Conservation (phyloP, 2,888 invertebrate species). For the Tribolium freemani region DNA sequence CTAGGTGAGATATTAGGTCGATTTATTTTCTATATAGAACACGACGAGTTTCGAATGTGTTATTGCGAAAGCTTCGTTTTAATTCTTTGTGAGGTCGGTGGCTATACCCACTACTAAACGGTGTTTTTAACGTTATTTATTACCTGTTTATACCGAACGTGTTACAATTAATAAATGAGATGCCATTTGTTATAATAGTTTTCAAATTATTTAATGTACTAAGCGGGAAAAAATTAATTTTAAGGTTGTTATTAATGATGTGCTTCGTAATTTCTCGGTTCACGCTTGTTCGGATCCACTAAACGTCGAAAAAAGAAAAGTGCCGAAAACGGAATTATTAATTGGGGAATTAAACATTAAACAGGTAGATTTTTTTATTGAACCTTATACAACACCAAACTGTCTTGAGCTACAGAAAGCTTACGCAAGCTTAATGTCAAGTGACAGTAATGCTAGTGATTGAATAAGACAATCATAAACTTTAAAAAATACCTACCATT, state of each 20-base stretch:
- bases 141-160: conserved; percentile 59
- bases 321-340: conserved; percentile 20
- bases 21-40: conserved; percentile 56
- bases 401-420: background rate
- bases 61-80: conserved; percentile 40
- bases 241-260: conserved; percentile 43
- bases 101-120: background rate
- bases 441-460: background rate
- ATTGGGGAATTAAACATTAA: background rate
- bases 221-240: conserved; percentile 43
- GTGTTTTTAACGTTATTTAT: conserved; percentile 53
- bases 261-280: conserved; percentile 44
- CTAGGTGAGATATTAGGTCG: conserved; percentile 58
- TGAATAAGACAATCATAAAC: too few relatives aligned
- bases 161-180: conserved; percentile 62
- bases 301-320: conserved; percentile 3
- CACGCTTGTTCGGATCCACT: conserved; percentile 31
- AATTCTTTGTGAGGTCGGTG: conserved; percentile 4
- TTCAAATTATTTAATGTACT: conserved; percentile 45
- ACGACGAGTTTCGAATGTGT: conserved; percentile 53
- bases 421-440: background rate
- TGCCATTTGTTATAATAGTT: conserved; percentile 53
- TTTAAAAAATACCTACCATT: too few relatives aligned
- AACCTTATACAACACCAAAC: too few relatives aligned
- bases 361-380: background rate